A percentile compares a stretch with the other conserved stretches of the same genome.
Evolutionary conservation across 2,797 vertebrate species (phyloP).

Genomic region (Chelon labrosus): DNA sequence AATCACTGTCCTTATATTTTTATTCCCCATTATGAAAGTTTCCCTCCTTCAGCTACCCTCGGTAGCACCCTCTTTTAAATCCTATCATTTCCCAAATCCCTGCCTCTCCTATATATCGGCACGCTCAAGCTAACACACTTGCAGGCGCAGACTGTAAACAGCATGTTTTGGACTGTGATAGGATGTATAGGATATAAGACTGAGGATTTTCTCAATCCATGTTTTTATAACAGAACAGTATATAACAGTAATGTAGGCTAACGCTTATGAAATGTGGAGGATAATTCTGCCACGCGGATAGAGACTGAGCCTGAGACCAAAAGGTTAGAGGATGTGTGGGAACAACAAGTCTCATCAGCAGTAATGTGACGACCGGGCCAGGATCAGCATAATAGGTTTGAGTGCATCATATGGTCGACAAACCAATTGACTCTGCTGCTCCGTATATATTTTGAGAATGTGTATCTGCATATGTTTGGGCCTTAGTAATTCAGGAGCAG

Average conservation of each 20-base stretch:
- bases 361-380: conserved; percentile 57
- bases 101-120: conserved; percentile 30
- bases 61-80: conserved; percentile 38
- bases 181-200: conserved; percentile 52
- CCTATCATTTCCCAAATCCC: conserved; percentile 51
- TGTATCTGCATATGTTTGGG: conserved; percentile 43
- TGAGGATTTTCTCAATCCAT: conserved; percentile 61
- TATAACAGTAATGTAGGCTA: conserved; percentile 48
- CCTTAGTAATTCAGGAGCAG: conserved; percentile 49
- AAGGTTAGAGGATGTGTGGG: conserved; percentile 52
- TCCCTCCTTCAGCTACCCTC: conserved; percentile 20
- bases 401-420: conserved; percentile 43
- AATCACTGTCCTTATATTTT: conserved; percentile 22
- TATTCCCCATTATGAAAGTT: conserved; percentile 25
- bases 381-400: conserved; percentile 68
- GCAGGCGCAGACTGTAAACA: conserved; percentile 20
- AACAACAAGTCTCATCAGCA: conserved; percentile 62
- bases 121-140: conserved; percentile 46
- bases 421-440: conserved; percentile 47
- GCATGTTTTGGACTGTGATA: conserved; percentile 39
- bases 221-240: conserved; percentile 20
- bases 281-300: conserved; percentile 50
- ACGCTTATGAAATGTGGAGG: conserved; percentile 43
- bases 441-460: conserved; percentile 32
- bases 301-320: conserved; percentile 38